phyloP scores from a whole-genome alignment of 2,797 vertebrate genomes.

The Rallus crepitans region DNA sequence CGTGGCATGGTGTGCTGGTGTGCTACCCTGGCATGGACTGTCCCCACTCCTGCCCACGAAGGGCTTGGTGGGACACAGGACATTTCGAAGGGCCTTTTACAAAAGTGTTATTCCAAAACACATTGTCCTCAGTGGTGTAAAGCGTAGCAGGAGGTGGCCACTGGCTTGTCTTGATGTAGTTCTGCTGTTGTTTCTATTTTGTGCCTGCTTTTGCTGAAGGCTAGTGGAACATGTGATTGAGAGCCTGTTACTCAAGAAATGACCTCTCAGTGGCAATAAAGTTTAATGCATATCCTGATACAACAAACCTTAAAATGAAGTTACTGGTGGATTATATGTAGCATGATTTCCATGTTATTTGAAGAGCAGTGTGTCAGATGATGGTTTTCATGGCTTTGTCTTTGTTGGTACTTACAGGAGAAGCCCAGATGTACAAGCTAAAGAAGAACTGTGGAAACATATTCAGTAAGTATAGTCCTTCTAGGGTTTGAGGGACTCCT shows the following conservation, averaged over 20 bases:
- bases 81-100: neutral
- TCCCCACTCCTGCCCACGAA: neutral
- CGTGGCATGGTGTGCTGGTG: neutral
- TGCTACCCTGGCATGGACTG: neutral
- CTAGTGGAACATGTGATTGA: neutral
- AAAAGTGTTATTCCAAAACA: neutral
- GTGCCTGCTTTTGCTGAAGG: neutral
- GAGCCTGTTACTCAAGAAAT: neutral
- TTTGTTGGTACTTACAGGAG: slow-evolving; percentile 77
- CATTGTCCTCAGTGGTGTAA: neutral
- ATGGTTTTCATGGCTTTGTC: slow-evolving; percentile 8
- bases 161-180: neutral
- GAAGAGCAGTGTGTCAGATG: neutral
- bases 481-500: neutral
- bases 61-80: neutral
- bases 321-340: neutral
- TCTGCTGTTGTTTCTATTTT: neutral
- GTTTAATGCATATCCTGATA: neutral
- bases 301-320: neutral
- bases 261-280: neutral
- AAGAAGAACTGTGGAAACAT: slow-evolving; percentile 91
- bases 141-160: neutral
- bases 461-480: slow-evolving; percentile 85
- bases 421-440: slow-evolving; percentile 89
- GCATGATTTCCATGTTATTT: neutral